Conservation (phyloP, 1,140 invertebrate species). For the Lordiphosa stackelbergi region DNA sequence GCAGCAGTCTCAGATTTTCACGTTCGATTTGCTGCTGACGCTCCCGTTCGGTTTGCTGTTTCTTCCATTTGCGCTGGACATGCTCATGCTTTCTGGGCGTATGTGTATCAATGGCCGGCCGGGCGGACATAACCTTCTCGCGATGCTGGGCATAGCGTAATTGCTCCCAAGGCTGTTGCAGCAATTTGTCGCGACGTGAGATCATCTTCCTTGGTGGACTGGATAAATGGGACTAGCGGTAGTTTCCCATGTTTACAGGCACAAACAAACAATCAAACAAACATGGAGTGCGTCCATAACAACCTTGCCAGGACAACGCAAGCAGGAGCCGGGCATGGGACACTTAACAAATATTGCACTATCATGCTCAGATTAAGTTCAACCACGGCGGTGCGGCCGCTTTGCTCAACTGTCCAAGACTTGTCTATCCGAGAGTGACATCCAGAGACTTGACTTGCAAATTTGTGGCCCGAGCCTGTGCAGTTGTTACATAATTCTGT, state of each 20-base stretch:
- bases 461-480: constrained; percentile 47
- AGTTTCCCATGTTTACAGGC: constrained; percentile 38
- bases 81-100: constrained; percentile 78
- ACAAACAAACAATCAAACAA: constrained; percentile 49
- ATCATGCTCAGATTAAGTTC: constrained; percentile 71
- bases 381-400: constrained; percentile 42
- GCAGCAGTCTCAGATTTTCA: constrained; percentile 80
- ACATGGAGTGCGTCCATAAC: constrained; percentile 58
- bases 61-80: constrained; percentile 79
- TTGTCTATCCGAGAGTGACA: constrained; percentile 69
- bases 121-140: constrained; percentile 78
- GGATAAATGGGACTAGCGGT: constrained; percentile 15
- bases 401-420: constrained; percentile 65
- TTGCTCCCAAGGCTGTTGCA: constrained; percentile 78
- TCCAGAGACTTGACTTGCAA: constrained; percentile 71
- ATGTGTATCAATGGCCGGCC: constrained; percentile 79
- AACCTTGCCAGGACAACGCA: constrained; percentile 71
- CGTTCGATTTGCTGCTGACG: constrained; percentile 78
- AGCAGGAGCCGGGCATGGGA: constrained; percentile 9
- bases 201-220: constrained; percentile 63
- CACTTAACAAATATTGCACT: constrained; percentile 64
- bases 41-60: constrained; percentile 79
- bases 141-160: constrained; percentile 77
- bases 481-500: constrained; percentile 69
- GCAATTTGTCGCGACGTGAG: constrained; percentile 78